Conservation (phyloP, 2,113 vertebrate species). For the Heterochromis multidens region DNA sequence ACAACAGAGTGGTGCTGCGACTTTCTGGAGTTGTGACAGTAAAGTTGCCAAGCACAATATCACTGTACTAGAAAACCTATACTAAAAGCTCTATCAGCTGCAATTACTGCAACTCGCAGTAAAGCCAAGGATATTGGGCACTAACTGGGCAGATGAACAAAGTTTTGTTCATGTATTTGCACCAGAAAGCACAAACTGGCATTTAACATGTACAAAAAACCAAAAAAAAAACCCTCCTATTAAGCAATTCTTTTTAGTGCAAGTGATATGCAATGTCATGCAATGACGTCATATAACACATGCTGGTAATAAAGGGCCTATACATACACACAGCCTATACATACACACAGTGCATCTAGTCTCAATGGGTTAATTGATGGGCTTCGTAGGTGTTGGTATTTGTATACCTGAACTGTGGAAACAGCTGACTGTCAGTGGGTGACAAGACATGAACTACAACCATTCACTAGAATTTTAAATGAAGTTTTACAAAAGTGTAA, state of each 20-base stretch:
- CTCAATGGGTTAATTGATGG: background rate
- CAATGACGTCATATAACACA: fast-evolving
- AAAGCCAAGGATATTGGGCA: background rate
- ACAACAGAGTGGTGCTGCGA: background rate
- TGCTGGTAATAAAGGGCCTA: background rate
- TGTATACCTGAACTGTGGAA: background rate
- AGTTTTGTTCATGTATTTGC: background rate
- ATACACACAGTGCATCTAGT: background rate
- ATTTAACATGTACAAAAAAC: background rate
- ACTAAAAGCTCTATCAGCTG: background rate
- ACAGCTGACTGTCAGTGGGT: background rate
- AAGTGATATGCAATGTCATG: background rate
- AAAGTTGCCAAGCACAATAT: background rate
- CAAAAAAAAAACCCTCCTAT: background rate
- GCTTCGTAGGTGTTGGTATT: background rate
- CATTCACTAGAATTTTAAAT: background rate
- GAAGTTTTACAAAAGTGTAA: background rate
- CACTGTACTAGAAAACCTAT: background rate
- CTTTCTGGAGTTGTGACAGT: background rate
- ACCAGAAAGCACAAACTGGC: background rate
- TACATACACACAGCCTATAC: background rate
- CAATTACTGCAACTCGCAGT: background rate
- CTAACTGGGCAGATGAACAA: fast-evolving
- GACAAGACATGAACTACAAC: background rate
- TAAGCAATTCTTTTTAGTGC: background rate